phyloP scores from a whole-genome alignment of 2,113 vertebrate genomes.

The Sciurus niger region DNA sequence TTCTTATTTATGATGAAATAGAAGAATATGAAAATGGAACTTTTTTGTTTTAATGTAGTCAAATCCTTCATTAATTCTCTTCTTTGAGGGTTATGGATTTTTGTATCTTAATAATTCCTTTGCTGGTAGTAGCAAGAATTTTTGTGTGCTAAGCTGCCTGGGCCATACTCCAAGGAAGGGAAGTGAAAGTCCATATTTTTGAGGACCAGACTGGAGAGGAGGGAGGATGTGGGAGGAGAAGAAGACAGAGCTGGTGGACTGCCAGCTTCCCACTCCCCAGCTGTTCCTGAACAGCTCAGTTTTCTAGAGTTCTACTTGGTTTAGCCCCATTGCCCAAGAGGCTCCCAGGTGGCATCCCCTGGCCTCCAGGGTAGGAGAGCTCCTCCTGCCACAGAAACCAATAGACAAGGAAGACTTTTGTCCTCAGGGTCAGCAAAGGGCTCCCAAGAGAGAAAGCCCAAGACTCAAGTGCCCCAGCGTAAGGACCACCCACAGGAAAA shows the following conservation, averaged over 20 bases:
- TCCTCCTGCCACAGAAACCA: background rate
- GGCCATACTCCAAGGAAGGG: background rate
- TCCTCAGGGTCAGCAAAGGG: background rate
- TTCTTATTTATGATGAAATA: no score
- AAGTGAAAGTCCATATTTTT: background rate
- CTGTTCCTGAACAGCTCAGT: background rate
- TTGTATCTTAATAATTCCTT: background rate
- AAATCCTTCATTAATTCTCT: no score
- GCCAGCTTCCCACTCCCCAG: background rate
- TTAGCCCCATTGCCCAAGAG: background rate
- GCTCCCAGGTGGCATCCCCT: no score
- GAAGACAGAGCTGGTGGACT: no score
- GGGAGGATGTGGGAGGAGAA: no score
- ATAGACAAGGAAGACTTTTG: no score
- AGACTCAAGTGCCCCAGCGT: fast-evolving
- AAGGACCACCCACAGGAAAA: no score
- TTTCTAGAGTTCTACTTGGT: background rate
- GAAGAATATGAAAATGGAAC: no score
- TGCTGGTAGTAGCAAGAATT: background rate
- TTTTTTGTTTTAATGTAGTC: no score
- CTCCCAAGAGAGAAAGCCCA: background rate
- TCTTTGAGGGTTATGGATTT: background rate
- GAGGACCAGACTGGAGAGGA: background rate
- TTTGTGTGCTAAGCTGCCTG: background rate
- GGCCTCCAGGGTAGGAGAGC: background rate